Evolutionary conservation across 2,888 invertebrate genomes (phyloP), one percentile per base, ranked within the genome.

Genomic region (Scaptomyza caliginosa): DNA sequence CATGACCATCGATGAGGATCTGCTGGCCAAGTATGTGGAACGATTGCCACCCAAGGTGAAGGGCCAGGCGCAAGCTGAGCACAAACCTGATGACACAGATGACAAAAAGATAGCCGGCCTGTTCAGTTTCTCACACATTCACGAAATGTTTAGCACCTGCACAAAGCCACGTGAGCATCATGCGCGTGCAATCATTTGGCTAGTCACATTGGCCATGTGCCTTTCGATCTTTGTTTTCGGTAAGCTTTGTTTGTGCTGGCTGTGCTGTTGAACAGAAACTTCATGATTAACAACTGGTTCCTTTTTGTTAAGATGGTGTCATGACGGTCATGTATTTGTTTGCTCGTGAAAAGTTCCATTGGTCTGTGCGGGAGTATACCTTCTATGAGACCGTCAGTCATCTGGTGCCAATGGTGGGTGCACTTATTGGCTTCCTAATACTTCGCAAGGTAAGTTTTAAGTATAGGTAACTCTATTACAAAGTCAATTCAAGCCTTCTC

Each of bases 281-380:
- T n/a, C n/a, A 2, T 3, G 5, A n/a, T 4, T 19, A 13, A 21
- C 11, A 4, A 13, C 13, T 4, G 4, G 3, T 32, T 4, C 21
- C 13, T 5, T 1, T 28, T 30, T 3, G 10, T 8, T 19, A 90
- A 90, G 91, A 88, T 70, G 91, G 91, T 24, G 80, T 82, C 30
- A 84, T 82, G 67, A 89, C 90, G 0, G 91, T 95, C 11, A 92
- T 93, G 57, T 95, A 94, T 88, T 79, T 95, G 74, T 96, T 94
- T 86, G 90, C 93, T 1, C 93, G 94, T 62, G 92, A 93, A 38
- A 94, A 94, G 84, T 93, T 96, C 38, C 92, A 93, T 21, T 96
- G 95, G 96, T 92, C 93, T 8, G 91, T 95, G 54, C 90, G 93
- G 62, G 92, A 94, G 17, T 95, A 92, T 78, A 94, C 94, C 0